Conservation (phyloP, 2,797 vertebrate genomes). For the Sciurus carolinensis region DNA sequence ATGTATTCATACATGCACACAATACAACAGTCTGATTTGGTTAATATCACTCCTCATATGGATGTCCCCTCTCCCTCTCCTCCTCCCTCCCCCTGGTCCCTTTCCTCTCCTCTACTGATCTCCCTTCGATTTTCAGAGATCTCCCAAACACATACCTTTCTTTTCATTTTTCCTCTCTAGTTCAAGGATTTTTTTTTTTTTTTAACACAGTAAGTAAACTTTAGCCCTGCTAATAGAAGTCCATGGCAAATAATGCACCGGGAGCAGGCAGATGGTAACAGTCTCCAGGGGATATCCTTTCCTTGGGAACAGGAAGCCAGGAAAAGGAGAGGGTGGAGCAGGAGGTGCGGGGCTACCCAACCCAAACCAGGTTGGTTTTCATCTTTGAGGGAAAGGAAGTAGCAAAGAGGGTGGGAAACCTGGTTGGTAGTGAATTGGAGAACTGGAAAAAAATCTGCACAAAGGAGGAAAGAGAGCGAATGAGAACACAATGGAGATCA, state of each 20-base stretch:
- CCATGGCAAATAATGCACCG: background rate
- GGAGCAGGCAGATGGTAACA: background rate
- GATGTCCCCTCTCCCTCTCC: too few species aligned
- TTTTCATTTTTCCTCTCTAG: too few species aligned
- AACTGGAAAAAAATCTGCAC: background rate
- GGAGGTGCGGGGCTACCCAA: background rate
- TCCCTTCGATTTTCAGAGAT: too few species aligned
- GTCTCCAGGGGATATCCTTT: background rate
- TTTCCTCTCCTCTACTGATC: too few species aligned
- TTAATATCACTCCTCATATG: too few species aligned
- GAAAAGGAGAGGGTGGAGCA: background rate
- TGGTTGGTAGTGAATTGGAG: background rate
- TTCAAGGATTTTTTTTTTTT: background rate
- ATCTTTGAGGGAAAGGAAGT: background rate
- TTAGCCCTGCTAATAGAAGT: background rate
- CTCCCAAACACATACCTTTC: too few species aligned
- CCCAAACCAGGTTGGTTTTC: background rate
- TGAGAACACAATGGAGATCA: background rate
- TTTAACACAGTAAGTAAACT: background rate
- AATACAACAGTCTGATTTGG: too few species aligned
- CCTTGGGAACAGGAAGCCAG: background rate
- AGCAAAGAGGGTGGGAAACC: background rate
- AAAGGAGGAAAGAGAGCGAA: background rate
- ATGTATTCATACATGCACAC: too few species aligned
- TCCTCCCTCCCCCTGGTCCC: too few species aligned